Base-by-base conservation (phyloP, 35 echinoderm and acorn worm genomes). In the Anneissia japonica region DNA sequence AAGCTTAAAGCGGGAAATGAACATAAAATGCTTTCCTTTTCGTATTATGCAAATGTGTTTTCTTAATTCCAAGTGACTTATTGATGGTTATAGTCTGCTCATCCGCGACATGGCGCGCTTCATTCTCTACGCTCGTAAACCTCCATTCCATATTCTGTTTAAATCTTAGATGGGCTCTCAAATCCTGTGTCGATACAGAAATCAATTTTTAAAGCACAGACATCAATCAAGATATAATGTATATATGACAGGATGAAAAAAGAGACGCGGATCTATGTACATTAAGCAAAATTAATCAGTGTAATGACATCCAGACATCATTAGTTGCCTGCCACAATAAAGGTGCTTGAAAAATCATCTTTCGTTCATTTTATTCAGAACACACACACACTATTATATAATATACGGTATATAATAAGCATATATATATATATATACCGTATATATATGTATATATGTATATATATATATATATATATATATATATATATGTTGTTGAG, bases 1-100 rank as follows among this genome's bases (percentile, higher is more conserved):
- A 64, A 16, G 2, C 51, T 64, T 64, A 23, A 64, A 64, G 51
- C 51, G 51, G 51, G 51, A 64, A 64, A 64, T 64, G 51, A 64
- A 64, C 51, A 64, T 64, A 64, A 64, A 64, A 64, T 64, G 51
- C 51, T 64, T 64, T 64, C 51, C 51, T 64, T 64, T 64, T 64
- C 51, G 51, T 64, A 64, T 64, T 64, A 64, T 64, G 51, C 51
- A 64, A 64, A 64, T 64, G 51, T 64, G 51, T 64, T 64, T 64
- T 64, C 9, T 64, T 64, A 64, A 64, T 64, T 64, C 51, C 51
- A 64, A 64, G 51, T 64, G 51, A 64, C 51, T 64, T 64, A 64
- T 64, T 64, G 51, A 64, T 64, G 51, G 51, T 64, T n/a, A 64
- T 19, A 64, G 40, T 16, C 10, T 23, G 2, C 7, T 64, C 51